Base-by-base conservation (phyloP, 1,140 invertebrate species). In the Plodia interpunctella region DNA sequence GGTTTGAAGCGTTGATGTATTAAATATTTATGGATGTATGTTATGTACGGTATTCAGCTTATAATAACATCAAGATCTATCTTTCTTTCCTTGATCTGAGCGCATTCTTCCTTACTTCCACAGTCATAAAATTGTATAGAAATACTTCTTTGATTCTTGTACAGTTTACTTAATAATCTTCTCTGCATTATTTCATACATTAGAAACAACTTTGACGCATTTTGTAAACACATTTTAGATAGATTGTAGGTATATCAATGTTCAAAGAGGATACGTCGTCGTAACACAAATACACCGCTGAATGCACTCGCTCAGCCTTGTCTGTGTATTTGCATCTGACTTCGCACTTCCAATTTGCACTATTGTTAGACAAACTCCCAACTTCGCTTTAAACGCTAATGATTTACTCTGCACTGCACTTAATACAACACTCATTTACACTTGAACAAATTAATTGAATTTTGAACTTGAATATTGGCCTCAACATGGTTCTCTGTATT, bases 331-430 rank as follows among this genome's bases (percentile, higher is more conserved):
- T 68, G 68, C 68, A 63, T 75, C 67, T 66, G 68, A 65, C 68
- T 65, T 55, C 64, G 66, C 72, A 68, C 66, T 66, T 64, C 65
- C 68, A 76, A 72, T 76, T 70, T 70, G 66, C 68, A 49, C 62
- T 61, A 76, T 76, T 76, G 65, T 76, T 64, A 57, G 61, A 62
- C 63, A 59, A 68, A 65, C 66, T 57, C 60, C 57, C 65, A 59
- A 25, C 56, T 20, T 15, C 32, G 52, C 15, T 54, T 17, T 17
- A 30, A 54, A 20, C 50, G 50, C 50, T 25, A 17, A 20, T 52
- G 50, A 52, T 20, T 44, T 10, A 15, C 38, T 17, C 38, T 44
- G n/a, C n/a, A 15, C 38, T 44, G n/a, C 38, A 44, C 38, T 15
- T 44, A 15, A 35, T 35, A 1, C 32, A 35, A 35, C 32, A 35